These are phyloP conservation scores for Emberiza fucata DNA, from an alignment of 2,113 vertebrate genomes.

Conservation along the genomic window DNA sequence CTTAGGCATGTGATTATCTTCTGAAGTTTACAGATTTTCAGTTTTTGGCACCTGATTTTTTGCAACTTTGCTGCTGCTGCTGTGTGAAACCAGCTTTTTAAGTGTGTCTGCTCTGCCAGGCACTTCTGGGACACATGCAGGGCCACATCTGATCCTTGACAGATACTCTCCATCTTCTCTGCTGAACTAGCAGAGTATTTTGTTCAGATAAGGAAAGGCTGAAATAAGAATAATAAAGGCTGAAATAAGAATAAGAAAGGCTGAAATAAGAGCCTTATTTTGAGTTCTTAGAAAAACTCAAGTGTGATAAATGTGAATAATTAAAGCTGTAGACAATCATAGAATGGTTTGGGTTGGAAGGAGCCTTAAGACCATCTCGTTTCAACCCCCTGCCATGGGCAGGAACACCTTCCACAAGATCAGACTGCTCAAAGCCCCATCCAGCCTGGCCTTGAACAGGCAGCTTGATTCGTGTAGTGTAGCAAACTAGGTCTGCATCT, in stretches of 20 bases:
- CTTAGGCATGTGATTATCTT: background rate
- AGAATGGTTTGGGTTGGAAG: background rate
- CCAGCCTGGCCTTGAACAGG: background rate
- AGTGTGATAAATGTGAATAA: background rate
- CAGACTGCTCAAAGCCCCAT: background rate
- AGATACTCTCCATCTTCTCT: background rate
- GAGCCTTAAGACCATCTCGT: background rate
- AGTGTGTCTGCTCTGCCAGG: background rate
- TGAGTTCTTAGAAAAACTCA: background rate
- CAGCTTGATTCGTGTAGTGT: background rate
- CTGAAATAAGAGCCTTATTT: background rate
- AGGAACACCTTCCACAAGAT: background rate
- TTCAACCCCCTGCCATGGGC: background rate
- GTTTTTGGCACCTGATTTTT: background rate
- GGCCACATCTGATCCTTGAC: background rate
- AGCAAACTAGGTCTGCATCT: background rate
- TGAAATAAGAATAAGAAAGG: too few relatives aligned
- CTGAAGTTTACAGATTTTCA: slow-evolving; percentile 4
- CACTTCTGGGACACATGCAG: background rate
- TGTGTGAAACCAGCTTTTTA: background rate
- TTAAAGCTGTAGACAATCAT: background rate
- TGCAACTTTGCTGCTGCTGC: background rate
- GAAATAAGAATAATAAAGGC: too few relatives aligned
- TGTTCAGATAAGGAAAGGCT: background rate
- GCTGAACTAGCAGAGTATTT: background rate